phyloP scores from a whole-genome alignment of 2,888 invertebrate genomes.

The Heliconius cydno region DNA sequence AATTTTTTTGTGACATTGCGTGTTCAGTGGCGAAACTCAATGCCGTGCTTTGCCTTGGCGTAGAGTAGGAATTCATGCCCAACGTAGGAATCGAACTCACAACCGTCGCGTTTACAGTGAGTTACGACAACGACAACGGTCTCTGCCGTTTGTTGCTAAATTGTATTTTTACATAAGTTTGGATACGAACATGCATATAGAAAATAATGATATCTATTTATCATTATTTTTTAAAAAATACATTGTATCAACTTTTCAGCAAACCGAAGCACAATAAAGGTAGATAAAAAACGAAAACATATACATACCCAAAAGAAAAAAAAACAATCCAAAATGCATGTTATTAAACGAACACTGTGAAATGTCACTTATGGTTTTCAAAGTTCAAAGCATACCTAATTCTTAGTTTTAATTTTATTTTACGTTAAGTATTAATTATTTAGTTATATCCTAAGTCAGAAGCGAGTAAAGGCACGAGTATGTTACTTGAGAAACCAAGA shows the following conservation, averaged over 20 bases:
- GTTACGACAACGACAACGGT: no score
- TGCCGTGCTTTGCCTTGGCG: no score
- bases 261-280: neutral
- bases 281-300: conserved; percentile 24
- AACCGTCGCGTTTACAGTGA: no score
- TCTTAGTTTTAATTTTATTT: neutral
- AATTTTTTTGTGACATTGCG: no score
- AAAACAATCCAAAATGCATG: conserved; percentile 41
- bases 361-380: conserved; percentile 17
- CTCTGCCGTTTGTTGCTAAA: no score
- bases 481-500: conserved; percentile 58
- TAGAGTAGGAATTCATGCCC: no score
- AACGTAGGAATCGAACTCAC: no score
- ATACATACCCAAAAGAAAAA: conserved; percentile 47
- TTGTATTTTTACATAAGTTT: no score
- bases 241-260: neutral
- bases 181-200: no score
- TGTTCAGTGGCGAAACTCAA: no score
- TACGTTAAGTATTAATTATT: neutral
- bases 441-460: conserved; percentile 17
- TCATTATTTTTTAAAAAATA: no score
- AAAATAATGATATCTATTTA: no score
- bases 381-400: neutral
- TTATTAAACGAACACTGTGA: conserved; percentile 21
- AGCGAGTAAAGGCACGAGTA: conserved; percentile 28